Conservation (phyloP, 2,113 vertebrate species). For the Trematocara zebra region DNA sequence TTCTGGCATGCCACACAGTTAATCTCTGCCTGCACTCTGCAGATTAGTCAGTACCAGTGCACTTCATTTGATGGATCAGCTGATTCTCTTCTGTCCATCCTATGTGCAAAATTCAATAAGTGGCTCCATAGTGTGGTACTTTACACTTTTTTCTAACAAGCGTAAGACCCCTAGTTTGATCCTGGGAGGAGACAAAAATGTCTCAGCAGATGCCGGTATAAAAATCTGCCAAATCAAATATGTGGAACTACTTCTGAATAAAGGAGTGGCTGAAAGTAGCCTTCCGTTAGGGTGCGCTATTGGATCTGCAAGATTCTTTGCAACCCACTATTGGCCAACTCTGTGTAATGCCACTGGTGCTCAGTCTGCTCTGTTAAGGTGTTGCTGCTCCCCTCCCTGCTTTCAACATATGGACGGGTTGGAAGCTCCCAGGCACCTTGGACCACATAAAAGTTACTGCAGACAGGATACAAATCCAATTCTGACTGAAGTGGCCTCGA, state of each 20-base stretch:
- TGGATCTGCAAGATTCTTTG: not conserved
- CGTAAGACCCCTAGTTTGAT: not conserved
- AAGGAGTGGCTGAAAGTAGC: not conserved
- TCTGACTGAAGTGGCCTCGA: not conserved
- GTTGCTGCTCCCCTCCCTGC: not conserved
- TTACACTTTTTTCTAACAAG: not conserved
- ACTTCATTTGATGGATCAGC: not conserved
- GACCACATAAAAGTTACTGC: not conserved
- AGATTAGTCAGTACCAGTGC: not conserved
- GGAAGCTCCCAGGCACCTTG: not conserved
- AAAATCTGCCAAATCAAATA: not conserved
- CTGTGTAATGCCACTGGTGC: not conserved
- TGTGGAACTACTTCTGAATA: not conserved
- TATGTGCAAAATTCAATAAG: not conserved
- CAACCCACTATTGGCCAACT: not conserved
- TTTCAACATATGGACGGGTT: not conserved
- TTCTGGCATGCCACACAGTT: not conserved
- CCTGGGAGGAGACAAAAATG: not conserved
- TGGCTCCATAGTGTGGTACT: not conserved
- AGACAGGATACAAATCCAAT: not conserved
- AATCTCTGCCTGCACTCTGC: not conserved
- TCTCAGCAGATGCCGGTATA: fast-evolving
- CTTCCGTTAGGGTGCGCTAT: not conserved
- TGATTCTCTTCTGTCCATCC: not conserved
- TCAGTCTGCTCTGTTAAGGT: too few species aligned